Evolutionary conservation across 2,797 vertebrate species (phyloP), one percentile per base, ranked within the genome.

Genomic region (Crocodylus rhombifer): DNA sequence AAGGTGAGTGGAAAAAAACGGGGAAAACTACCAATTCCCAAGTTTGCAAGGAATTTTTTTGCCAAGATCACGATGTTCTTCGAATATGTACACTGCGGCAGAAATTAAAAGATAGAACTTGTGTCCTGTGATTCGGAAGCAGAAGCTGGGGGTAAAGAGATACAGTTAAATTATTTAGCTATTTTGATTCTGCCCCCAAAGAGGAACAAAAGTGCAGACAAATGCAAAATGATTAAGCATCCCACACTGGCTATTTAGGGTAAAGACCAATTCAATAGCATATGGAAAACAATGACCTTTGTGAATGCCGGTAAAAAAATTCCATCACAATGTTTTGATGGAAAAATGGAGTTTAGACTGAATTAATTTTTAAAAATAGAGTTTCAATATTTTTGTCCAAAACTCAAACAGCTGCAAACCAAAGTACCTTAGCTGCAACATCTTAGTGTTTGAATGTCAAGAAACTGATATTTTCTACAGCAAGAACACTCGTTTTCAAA

Each of bases 1-100:
- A 89, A 84, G 87, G 92, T 16, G 81, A 89, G 91, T 83, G 81
- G 73, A 79, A n/a, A 91, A 88, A 93, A 58, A 14, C 17, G 36
- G 81, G 56, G 28, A 88, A 95, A 93, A 81, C 61, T 81, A 84
- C 57, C n/a, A 10, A 36, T 33, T 10, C 63, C 88, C 61, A 58
- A 28, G 51, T 71, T 65, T 84, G n/a, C 25, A 23, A 33, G 51
- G 23, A 90, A 36, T 63, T 90, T 86, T 71, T 82, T 57, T 86
- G 62, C n/a, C n/a, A 84, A 84, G 92, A 86, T 0, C 30, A n/a
- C 0, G 0, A n/a, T 13, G 25, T 58, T 2, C 69, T 90, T 75
- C 87, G 83, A 76, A 90, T 26, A 17, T 9, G 60, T 1, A n/a
- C 0, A 1, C 15, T n/a, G 36, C 25, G n/a, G 3, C 18, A 78